These are phyloP conservation scores for Neotoma lepida DNA, from an alignment of 2,113 vertebrate genomes.

Conservation along the genomic window DNA sequence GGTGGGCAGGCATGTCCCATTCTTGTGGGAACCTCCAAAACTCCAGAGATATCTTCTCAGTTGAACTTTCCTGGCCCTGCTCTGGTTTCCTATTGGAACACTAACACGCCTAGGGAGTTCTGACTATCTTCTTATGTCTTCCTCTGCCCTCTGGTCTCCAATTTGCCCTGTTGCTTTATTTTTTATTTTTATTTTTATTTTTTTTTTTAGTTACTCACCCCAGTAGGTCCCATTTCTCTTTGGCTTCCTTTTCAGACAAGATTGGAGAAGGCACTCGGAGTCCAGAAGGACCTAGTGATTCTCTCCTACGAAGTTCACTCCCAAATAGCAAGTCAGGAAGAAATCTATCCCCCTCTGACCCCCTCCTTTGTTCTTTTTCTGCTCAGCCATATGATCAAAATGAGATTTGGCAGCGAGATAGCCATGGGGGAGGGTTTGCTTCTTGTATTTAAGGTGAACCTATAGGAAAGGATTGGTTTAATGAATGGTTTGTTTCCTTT, in stretches of 20 bases:
- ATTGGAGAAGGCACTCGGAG: not conserved
- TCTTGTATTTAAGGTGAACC: conserved; percentile 58
- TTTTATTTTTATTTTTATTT: not conserved
- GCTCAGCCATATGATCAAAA: not conserved
- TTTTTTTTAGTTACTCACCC: not conserved
- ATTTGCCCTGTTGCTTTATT: not conserved
- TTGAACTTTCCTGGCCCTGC: not conserved
- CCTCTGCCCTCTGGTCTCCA: not conserved
- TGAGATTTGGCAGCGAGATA: not conserved
- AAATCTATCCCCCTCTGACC: not conserved
- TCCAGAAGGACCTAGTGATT: not conserved
- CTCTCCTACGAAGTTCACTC: not conserved
- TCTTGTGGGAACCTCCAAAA: not conserved
- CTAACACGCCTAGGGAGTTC: not conserved
- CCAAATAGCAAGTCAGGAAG: not conserved
- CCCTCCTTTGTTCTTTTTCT: not conserved
- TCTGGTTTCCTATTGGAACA: not conserved
- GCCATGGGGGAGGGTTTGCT: not conserved
- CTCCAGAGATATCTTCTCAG: not conserved
- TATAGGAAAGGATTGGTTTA: conserved; percentile 4
- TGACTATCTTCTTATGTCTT: not conserved
- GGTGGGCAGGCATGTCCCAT: rapidly evolving
- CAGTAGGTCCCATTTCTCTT: not conserved
- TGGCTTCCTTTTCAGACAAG: not conserved
- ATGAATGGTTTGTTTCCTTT: conserved; percentile 58